Percentiles rank a stretch among this genome's conserved stretches.
phyloP scores from a whole-genome alignment of 2,888 invertebrate genomes.

The Eurytoma adleriae region DNA sequence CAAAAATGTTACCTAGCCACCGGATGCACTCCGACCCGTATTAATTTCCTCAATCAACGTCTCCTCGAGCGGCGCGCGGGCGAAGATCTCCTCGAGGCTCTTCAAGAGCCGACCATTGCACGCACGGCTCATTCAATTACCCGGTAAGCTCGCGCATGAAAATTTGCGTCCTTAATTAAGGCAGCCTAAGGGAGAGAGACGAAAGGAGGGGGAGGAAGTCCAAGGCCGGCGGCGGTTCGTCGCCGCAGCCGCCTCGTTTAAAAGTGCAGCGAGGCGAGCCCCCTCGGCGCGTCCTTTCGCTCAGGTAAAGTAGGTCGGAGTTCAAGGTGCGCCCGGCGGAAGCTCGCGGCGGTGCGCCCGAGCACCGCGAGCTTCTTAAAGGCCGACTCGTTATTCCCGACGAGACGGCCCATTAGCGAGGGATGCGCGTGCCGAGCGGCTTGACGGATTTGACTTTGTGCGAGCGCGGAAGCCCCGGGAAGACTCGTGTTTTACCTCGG shows the following conservation, averaged over 20 bases:
- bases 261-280: slow-evolving; percentile 40
- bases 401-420: slow-evolving; percentile 1
- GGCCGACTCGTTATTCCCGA: neutral
- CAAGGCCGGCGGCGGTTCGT: neutral
- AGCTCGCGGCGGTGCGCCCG: slow-evolving; percentile 11
- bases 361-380: neutral
- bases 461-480: too few species aligned
- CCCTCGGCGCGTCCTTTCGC: slow-evolving; percentile 10
- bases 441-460: neutral
- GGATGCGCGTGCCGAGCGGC: neutral
- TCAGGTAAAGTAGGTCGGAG: slow-evolving; percentile 56
- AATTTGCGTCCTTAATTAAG: too few species aligned
- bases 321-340: slow-evolving; percentile 49
- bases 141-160: neutral
- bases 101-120: neutral
- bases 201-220: too few species aligned
- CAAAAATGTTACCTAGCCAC: neutral
- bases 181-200: too few species aligned
- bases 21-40: neutral
- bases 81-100: neutral
- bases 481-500: too few species aligned
- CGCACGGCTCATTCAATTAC: neutral
- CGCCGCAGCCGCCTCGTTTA: slow-evolving; percentile 5
- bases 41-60: neutral
- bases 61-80: neutral